A percentile compares a stretch with the other conserved stretches of the same genome.
These are phyloP conservation scores for Galerucella nymphaeae DNA, from an alignment of 2,888 invertebrate species.

Conservation along the genomic window DNA sequence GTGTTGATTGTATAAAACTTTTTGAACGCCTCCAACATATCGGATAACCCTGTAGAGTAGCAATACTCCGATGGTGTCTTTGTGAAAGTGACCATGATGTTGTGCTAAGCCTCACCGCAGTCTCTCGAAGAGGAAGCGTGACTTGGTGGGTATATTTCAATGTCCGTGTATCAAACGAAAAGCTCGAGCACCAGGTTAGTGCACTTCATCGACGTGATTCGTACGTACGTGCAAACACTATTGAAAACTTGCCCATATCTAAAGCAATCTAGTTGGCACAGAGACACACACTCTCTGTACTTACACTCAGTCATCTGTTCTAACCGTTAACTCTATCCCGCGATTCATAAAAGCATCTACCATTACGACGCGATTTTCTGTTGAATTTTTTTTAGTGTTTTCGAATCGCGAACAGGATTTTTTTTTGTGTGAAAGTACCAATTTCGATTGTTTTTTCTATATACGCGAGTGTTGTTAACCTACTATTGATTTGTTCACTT, in stretches of 20 bases:
- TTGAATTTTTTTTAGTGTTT: slow-evolving; percentile 15
- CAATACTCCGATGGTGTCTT: slow-evolving; percentile 2
- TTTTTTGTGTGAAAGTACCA: slow-evolving; percentile 29
- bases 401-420: slow-evolving; percentile 3
- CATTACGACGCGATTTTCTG: background rate
- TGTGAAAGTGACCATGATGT: slow-evolving; percentile 16
- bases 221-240: slow-evolving; percentile 40
- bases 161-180: slow-evolving; percentile 11
- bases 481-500: slow-evolving; percentile 20
- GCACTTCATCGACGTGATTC: slow-evolving; percentile 54
- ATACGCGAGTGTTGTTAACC: slow-evolving; percentile 19
- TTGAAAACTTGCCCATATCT: slow-evolving; percentile 20
- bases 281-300: slow-evolving; percentile 1
- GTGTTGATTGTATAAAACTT: too few relatives aligned
- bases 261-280: slow-evolving; percentile 19
- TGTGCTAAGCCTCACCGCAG: slow-evolving; percentile 2
- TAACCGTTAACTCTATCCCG: slow-evolving; percentile 2
- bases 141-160: slow-evolving; percentile 15
- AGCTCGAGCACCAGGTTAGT: slow-evolving; percentile 59
- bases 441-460: slow-evolving; percentile 18
- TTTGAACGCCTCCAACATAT: background rate
- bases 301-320: background rate
- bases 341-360: background rate
- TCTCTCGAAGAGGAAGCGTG: slow-evolving; percentile 27
- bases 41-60: background rate